phyloP scores from a whole-genome alignment of 2,888 invertebrate species.

The Amphipyra tragopoginis region DNA sequence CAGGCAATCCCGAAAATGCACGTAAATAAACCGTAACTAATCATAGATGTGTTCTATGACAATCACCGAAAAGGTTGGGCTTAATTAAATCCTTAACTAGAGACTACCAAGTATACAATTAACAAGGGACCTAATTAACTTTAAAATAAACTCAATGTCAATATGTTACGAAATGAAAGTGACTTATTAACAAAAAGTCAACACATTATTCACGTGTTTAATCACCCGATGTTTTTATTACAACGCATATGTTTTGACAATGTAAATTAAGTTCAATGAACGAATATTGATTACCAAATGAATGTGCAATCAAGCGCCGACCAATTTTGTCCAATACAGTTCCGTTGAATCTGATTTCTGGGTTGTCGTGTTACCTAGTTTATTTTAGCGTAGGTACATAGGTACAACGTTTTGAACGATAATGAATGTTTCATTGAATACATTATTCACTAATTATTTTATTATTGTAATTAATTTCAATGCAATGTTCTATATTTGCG shows the following conservation, averaged over 20 bases:
- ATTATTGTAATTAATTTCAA: too few relatives aligned
- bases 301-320: slow-evolving; percentile 75
- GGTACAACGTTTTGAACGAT: too few relatives aligned
- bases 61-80: too few relatives aligned
- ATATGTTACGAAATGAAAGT: slow-evolving; percentile 39
- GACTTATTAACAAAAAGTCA: slow-evolving; percentile 45
- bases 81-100: too few relatives aligned
- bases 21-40: too few relatives aligned
- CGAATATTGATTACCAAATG: slow-evolving; percentile 73
- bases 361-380: background rate
- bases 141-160: slow-evolving; percentile 17
- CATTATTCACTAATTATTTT: too few relatives aligned
- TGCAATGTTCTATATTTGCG: too few relatives aligned
- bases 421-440: too few relatives aligned
- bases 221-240: slow-evolving; percentile 45
- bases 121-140: too few relatives aligned
- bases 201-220: slow-evolving; percentile 44
- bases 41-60: too few relatives aligned
- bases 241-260: slow-evolving; percentile 58
- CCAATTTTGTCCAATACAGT: slow-evolving; percentile 69
- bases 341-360: slow-evolving; percentile 59
- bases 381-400: background rate
- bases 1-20: too few relatives aligned
- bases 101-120: too few relatives aligned
- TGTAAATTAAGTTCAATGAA: slow-evolving; percentile 69